Evolutionary conservation across 2,797 vertebrate genomes (phyloP), one percentile per base, ranked within the genome.

Genomic region (Sebastiscus tertius): DNA sequence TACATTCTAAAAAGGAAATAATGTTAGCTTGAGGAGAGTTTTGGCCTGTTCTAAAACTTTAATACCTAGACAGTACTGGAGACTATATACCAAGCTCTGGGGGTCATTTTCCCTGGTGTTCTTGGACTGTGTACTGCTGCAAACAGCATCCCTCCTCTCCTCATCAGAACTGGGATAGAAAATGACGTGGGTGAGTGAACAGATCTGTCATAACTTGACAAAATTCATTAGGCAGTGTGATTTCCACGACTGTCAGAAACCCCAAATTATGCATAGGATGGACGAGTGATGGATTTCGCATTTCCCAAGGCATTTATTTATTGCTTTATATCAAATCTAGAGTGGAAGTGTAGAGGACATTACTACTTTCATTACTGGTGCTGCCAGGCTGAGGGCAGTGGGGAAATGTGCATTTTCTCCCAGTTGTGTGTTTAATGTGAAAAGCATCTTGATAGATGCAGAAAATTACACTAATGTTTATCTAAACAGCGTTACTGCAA

Each of bases 211-310:
- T 60, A 80, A 80, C 61, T 68, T 89, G 83, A 91, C 88, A 89
- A 84, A 88, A 91, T 78, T 88, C 81, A 93, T 89, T 91, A 85
- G 52, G 75, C 29, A 3, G 74, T 72, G 78, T 90, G 69, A 90
- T 87, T 85, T 89, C 71, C 77, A 82, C 65, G 75, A 69, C 87
- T 72, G 84, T 86, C 79, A 87, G 29, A 73, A 79, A 81, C 46
- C 52, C 33, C 58, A 82, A 85, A 88, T 90, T 87, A 92, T 87
- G 78, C 84, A 86, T 55, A 62, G 81, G 46, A 39, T 71, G 52
- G 61, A 54, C 18, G 46, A 76, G 68, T 77, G 64, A 85, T 87
- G 75, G 85, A 79, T 87, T 74, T 62, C 24, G 27, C 26, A 73
- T 80, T 82, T 62, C 80, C 71, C 34, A 80, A 83, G 75, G 82